Base-by-base conservation (phyloP, 2,888 invertebrate genomes). In the Amphipyra tragopoginis region DNA sequence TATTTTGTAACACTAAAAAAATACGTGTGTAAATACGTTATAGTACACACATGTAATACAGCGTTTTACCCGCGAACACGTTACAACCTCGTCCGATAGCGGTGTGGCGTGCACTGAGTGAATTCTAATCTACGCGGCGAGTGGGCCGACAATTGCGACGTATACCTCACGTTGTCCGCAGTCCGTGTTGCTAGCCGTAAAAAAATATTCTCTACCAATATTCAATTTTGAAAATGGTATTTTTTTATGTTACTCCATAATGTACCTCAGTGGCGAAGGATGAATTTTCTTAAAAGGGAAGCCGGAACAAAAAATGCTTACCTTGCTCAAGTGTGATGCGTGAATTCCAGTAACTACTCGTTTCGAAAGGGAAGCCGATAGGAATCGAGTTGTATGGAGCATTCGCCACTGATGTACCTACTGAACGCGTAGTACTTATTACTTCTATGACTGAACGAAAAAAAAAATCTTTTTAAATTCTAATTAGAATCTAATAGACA, bases 101-200 rank as follows among this genome's bases (percentile, higher is more conserved):
- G 58, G 61, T 53, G 47, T 53, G 44, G 56, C 71, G 68, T 47
- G 61, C 52, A 77, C 79, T 77, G 64, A 8, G 15, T 15, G 34
- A 38, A 49, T 51, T 57, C 36, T 64, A 53, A 61, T 69, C 64
- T 57, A 66, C 55, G 65, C 57, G 61, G 51, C 61, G 63, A 71
- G 58, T 73, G 60, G 57, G 59, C 61, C 57, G 62, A 65, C 72
- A 62, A 67, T 54, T 64, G 72, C 58, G 72, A 72, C 78, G 73
- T 65, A 61, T 58, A 76, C 75, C 72, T 75, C 68, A 59, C 40
- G 48, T 67, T 75, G 50, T 64, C 72, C 71, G 77, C 77, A 79
- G 58, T 70, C 71, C 8, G 70, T 72, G 75, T 75, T 79, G 77
- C 78, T 49, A 78, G 61, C 39, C 15, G 9, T 39, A 14, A 65